Conservation (phyloP, 2,888 invertebrate genomes). For the Polydrusus cervinus region DNA sequence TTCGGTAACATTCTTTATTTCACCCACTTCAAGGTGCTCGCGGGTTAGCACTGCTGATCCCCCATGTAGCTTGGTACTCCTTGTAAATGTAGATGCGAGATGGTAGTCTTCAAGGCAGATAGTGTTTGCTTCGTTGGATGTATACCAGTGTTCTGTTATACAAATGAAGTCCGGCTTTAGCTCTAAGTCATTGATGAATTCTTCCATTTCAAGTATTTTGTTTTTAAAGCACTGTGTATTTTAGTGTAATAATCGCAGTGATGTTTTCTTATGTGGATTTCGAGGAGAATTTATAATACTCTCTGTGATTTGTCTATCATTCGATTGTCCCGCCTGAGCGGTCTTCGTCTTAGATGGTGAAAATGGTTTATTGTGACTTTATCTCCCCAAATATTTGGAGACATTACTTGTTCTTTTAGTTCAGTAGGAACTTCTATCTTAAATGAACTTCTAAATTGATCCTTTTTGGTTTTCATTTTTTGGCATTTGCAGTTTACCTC, state of each 20-base stretch:
- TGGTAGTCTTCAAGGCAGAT: neutral
- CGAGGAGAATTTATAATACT: neutral
- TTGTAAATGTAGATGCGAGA: neutral
- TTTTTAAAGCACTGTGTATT: constrained; percentile 3
- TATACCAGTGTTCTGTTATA: constrained; percentile 15
- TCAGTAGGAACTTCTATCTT: neutral
- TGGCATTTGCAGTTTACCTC: constrained; percentile 3
- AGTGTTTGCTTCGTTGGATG: neutral
- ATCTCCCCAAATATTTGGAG: constrained; percentile 5
- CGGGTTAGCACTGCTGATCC: neutral
- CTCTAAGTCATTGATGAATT: neutral
- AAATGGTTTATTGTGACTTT: constrained; percentile 13
- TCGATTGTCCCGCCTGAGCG: neutral
- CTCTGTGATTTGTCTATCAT: neutral
- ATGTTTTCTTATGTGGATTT: too few relatives aligned
- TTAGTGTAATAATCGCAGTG: neutral
- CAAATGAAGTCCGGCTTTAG: constrained; percentile 4
- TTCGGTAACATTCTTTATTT: too few relatives aligned
- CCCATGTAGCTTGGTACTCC: constrained; percentile 5
- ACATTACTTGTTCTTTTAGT: neutral
- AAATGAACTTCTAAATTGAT: constrained; percentile 15
- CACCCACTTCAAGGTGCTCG: neutral
- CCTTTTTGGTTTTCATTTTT: too few relatives aligned
- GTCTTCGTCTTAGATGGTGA: constrained; percentile 6
- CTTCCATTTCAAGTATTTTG: constrained; percentile 1